Conservation (phyloP, 2,888 invertebrate genomes). For the Lithophane semibrunnea region DNA sequence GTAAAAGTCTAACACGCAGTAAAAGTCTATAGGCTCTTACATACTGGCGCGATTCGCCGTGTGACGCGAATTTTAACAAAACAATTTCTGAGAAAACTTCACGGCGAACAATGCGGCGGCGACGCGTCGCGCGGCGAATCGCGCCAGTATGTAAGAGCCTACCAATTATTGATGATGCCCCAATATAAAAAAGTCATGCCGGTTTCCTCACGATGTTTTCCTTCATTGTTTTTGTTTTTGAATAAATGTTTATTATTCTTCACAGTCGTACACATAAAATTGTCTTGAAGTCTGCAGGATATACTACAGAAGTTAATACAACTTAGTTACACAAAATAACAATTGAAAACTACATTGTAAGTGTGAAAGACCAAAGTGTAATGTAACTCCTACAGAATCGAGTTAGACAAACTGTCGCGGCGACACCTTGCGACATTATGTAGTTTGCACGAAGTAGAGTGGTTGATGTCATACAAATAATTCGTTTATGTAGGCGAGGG, state of each 20-base stretch:
- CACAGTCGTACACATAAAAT: neutral
- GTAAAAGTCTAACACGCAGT: too few relatives aligned
- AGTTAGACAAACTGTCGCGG: constrained; percentile 48
- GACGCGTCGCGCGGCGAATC: too few relatives aligned
- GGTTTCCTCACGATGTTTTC: too few relatives aligned
- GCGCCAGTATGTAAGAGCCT: too few relatives aligned
- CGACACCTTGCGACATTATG: constrained; percentile 15
- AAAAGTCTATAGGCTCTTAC: too few relatives aligned
- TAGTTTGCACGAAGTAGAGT: neutral
- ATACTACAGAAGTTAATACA: constrained; percentile 4
- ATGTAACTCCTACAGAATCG: constrained; percentile 27
- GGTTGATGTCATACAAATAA: constrained; percentile 43
- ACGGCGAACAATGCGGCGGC: too few relatives aligned
- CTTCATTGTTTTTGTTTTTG: too few relatives aligned
- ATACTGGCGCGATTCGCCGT: too few relatives aligned
- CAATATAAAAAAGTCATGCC: too few relatives aligned
- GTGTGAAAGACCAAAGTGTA: constrained; percentile 10
- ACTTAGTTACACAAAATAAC: neutral
- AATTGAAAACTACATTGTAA: neutral
- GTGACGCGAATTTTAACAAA: too few relatives aligned
- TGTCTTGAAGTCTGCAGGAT: neutral
- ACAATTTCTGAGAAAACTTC: too few relatives aligned
- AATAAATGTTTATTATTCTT: neutral
- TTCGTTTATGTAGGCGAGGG: constrained; percentile 40
- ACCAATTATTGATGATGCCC: too few relatives aligned